Percentiles rank a stretch among this genome's conserved stretches.
Evolutionary conservation across 2,113 vertebrate species (phyloP).

Genomic region (Cichladusa arquata): DNA sequence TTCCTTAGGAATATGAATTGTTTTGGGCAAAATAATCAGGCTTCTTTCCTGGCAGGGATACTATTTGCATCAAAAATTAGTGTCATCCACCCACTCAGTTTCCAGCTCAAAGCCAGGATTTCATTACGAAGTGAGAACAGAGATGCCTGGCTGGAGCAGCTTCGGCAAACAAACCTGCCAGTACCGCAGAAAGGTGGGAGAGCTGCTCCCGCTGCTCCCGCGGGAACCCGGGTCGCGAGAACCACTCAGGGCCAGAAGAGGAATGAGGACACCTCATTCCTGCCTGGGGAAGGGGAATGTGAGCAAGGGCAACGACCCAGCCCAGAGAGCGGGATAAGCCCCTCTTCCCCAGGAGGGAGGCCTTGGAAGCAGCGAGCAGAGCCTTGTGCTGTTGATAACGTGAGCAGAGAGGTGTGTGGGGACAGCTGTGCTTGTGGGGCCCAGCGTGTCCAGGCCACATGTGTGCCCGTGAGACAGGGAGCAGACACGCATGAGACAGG

Average conservation of each 20-base stretch:
- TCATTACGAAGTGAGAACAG: neutral
- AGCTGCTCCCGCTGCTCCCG: accelerated
- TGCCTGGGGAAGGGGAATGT: neutral
- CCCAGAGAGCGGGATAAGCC: neutral
- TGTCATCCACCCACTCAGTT: slow-evolving; percentile 4
- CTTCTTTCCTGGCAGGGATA: slow-evolving; percentile 21
- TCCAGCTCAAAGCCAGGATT: neutral
- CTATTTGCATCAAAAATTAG: slow-evolving; percentile 42
- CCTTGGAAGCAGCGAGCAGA: accelerated
- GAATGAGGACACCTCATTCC: accelerated
- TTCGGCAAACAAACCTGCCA: neutral
- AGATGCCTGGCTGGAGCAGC: neutral
- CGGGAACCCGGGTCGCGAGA: accelerated
- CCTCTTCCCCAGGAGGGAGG: neutral
- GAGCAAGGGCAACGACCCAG: neutral
- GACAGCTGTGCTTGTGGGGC: accelerated
- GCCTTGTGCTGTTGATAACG: accelerated
- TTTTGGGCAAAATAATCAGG: slow-evolving; percentile 38
- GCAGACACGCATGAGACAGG: neutral
- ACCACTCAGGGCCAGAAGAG: neutral
- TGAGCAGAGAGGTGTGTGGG: accelerated
- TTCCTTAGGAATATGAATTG: slow-evolving; percentile 8
- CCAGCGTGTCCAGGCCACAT: accelerated
- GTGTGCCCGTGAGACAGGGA: accelerated
- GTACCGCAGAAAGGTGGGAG: neutral